A percentile compares a stretch with the other conserved stretches of the same genome.
These are phyloP conservation scores for Hyposmocoma kahamanoa DNA, from an alignment of 1,140 invertebrate species.

Conservation along the genomic window DNA sequence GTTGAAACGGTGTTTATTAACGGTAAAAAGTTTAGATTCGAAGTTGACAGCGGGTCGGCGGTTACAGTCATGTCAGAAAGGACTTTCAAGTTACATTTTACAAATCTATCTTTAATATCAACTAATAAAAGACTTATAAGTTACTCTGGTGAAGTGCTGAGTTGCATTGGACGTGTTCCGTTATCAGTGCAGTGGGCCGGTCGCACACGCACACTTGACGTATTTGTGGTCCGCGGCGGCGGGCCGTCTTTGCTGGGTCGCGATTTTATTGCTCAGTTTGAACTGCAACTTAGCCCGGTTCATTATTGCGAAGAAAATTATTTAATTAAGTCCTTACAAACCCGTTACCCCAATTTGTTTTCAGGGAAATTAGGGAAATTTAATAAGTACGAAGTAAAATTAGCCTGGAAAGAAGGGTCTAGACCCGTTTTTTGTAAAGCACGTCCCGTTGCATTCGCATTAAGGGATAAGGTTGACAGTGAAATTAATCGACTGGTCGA, in stretches of 20 bases:
- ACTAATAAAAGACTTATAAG: not conserved
- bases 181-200: not conserved
- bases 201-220: not conserved
- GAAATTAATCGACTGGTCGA: not conserved
- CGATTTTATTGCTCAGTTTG: constrained; percentile 1
- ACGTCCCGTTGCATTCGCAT: constrained; percentile 1
- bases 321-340: not conserved
- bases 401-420: not conserved
- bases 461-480: not conserved
- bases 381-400: not conserved
- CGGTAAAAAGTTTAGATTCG: not conserved
- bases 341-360: not conserved
- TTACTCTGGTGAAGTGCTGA: not conserved
- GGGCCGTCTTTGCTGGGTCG: not conserved
- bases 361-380: not conserved
- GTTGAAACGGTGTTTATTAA: not conserved
- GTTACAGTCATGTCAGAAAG: not conserved
- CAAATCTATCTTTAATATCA: not conserved
- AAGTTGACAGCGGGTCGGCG: not conserved
- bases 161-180: not conserved
- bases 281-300: not conserved
- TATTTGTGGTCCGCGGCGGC: not conserved
- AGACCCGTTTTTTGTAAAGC: constrained; percentile 8
- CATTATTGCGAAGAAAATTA: not conserved
- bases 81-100: not conserved